Percentiles rank a stretch among this genome's conserved stretches.
These are phyloP conservation scores for Hylyphantes graminicola DNA, from an alignment of 1,140 invertebrate species.

Conservation along the genomic window DNA sequence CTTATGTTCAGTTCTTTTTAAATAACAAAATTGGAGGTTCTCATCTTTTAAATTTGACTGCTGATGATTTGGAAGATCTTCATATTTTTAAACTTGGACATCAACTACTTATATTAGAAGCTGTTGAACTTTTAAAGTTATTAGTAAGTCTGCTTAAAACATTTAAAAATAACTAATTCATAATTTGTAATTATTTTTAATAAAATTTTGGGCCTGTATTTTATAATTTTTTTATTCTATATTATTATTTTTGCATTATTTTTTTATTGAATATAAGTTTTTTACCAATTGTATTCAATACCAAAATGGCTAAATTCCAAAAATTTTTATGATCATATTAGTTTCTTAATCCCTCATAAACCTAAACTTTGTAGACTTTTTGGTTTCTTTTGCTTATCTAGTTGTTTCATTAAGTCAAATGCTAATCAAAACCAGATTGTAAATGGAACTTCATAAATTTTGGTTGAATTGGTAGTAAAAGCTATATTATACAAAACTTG, in stretches of 20 bases:
- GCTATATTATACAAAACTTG: too few relatives aligned
- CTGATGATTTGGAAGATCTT: conserved; percentile 87
- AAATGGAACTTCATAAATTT: too few relatives aligned
- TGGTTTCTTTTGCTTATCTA: too few relatives aligned
- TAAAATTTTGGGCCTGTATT: background rate
- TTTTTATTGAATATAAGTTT: background rate
- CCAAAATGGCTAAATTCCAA: too few relatives aligned
- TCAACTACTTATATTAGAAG: conserved; percentile 91
- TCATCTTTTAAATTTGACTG: conserved; percentile 82
- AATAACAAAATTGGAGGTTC: conserved; percentile 84
- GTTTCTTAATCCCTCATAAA: too few relatives aligned
- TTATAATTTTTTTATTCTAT: too few relatives aligned
- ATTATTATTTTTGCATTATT: background rate
- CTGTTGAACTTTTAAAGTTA: conserved; percentile 86
- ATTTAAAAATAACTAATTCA: background rate
- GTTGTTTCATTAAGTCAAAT: too few relatives aligned
- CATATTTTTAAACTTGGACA: conserved; percentile 87
- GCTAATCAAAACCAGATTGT: too few relatives aligned
- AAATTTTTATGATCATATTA: too few relatives aligned
- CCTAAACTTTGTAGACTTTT: too few relatives aligned
- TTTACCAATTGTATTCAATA: too few relatives aligned
- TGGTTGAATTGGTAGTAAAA: too few relatives aligned
- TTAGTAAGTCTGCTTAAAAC: conserved; percentile 68
- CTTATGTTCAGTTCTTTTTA: conserved; percentile 84
- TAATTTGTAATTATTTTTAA: background rate